Evolutionary conservation across 1,140 invertebrate species (phyloP).

Genomic region (Drosophila takahashii): DNA sequence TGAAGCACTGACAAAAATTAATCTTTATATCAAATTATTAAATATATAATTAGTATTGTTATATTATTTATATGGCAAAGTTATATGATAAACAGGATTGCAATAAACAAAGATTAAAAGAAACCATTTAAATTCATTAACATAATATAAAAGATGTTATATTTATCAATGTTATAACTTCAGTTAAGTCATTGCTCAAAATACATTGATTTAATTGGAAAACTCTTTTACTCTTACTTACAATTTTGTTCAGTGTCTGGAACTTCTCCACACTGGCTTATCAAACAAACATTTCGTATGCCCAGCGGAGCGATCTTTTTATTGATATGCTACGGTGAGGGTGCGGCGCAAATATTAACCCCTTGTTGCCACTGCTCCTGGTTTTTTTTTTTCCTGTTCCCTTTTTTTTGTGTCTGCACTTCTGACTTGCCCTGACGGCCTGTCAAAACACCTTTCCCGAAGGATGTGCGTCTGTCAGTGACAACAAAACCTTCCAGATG

Average conservation of each 20-base stretch:
- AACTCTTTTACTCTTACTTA: background rate
- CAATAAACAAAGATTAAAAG: too few relatives aligned
- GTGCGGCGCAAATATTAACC: constrained; percentile 52
- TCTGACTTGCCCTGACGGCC: constrained; percentile 46
- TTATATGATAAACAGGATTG: too few relatives aligned
- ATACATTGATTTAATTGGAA: too few relatives aligned
- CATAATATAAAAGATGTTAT: too few relatives aligned
- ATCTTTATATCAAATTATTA: too few relatives aligned
- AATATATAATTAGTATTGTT: too few relatives aligned
- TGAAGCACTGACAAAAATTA: constrained; percentile 6
- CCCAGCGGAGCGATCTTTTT: constrained; percentile 77
- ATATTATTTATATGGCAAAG: too few relatives aligned
- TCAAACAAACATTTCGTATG: constrained; percentile 63
- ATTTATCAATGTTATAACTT: too few relatives aligned
- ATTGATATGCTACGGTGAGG: constrained; percentile 63
- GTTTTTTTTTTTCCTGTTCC: background rate
- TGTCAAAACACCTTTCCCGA: constrained; percentile 73
- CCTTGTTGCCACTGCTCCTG: constrained; percentile 47
- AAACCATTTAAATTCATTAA: too few relatives aligned
- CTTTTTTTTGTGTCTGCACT: constrained; percentile 40
- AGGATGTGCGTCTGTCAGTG: constrained; percentile 58
- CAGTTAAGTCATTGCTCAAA: too few relatives aligned
- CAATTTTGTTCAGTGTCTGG: background rate
- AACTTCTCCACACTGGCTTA: constrained; percentile 33
- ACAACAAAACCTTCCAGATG: constrained; percentile 33